These are phyloP conservation scores for Drosophila athabasca DNA, from an alignment of 1,140 invertebrate genomes.

Conservation along the genomic window DNA sequence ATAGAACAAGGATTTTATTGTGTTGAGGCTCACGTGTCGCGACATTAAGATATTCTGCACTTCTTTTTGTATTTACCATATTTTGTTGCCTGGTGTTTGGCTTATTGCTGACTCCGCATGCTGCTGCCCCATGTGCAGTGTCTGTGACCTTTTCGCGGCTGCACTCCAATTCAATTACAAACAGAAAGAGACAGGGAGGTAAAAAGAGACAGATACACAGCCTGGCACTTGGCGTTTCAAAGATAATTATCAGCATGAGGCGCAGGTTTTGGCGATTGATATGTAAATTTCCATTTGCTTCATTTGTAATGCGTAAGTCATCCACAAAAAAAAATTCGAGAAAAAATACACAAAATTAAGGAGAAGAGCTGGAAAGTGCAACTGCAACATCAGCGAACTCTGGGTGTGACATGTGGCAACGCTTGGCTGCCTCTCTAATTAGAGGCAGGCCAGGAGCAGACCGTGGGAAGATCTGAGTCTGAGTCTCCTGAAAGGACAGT, in stretches of 20 bases:
- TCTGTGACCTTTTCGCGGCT: constrained; percentile 71
- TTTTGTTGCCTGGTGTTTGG: constrained; percentile 45
- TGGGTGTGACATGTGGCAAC: constrained; percentile 62
- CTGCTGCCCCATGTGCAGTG: constrained; percentile 52
- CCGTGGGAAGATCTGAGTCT: constrained; percentile 50
- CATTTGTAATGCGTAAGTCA: constrained; percentile 74
- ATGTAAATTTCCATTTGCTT: constrained; percentile 67
- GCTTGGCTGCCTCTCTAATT: constrained; percentile 64
- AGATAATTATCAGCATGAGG: constrained; percentile 76
- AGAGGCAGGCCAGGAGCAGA: constrained; percentile 58
- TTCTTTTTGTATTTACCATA: background rate
- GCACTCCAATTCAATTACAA: constrained; percentile 75
- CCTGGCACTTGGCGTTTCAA: constrained; percentile 14
- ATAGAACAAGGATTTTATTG: too few species aligned
- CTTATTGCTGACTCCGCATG: constrained; percentile 36
- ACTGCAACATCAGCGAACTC: background rate
- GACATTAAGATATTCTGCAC: too few species aligned
- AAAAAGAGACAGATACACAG: constrained; percentile 4
- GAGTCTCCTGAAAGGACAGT: constrained; percentile 12
- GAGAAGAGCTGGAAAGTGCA: constrained; percentile 26
- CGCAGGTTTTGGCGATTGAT: constrained; percentile 68
- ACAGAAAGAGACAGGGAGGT: constrained; percentile 5
- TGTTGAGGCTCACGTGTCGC: too few species aligned
- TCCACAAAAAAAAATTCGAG: constrained; percentile 31
- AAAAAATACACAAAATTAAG: constrained; percentile 7